Percentiles rank a stretch among this genome's conserved stretches.
Conservation (phyloP, 2,888 invertebrate species). For the Cephus pulcher region DNA sequence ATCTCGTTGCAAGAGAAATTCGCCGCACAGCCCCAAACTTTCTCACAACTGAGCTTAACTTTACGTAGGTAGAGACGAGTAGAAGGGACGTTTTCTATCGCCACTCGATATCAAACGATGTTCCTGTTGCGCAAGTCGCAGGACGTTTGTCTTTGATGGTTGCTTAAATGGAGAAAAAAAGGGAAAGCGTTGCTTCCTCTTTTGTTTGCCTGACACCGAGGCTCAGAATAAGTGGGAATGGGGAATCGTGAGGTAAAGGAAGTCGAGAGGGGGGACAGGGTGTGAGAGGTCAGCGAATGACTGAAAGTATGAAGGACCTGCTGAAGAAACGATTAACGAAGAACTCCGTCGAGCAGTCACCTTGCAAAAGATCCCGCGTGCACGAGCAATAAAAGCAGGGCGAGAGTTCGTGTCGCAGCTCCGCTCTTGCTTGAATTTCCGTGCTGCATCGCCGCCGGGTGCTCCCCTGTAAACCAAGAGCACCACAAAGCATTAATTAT, state of each 20-base stretch:
- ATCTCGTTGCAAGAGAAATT: neutral
- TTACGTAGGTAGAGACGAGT: neutral
- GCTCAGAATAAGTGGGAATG: neutral
- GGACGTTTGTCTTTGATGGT: neutral
- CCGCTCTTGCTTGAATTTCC: slow-evolving; percentile 67
- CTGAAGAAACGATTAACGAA: neutral
- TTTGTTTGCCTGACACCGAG: neutral
- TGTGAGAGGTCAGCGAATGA: neutral
- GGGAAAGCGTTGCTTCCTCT: neutral
- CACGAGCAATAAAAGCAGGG: slow-evolving; percentile 55
- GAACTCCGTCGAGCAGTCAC: slow-evolving; percentile 56
- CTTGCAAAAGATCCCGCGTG: slow-evolving; percentile 61
- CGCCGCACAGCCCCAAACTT: neutral
- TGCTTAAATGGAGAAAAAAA: neutral
- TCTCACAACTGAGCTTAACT: neutral
- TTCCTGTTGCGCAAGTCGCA: neutral
- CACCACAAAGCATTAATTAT: neutral
- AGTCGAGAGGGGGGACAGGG: neutral
- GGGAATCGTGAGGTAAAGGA: neutral
- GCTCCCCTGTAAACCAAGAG: slow-evolving; percentile 62
- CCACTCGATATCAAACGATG: neutral
- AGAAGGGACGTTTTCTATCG: neutral
- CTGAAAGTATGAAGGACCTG: neutral
- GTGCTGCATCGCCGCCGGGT: slow-evolving; percentile 70
- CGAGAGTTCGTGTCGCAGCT: slow-evolving; percentile 59